Evolutionary conservation across 2,888 invertebrate species (phyloP).

Genomic region (Amorpha juglandis): DNA sequence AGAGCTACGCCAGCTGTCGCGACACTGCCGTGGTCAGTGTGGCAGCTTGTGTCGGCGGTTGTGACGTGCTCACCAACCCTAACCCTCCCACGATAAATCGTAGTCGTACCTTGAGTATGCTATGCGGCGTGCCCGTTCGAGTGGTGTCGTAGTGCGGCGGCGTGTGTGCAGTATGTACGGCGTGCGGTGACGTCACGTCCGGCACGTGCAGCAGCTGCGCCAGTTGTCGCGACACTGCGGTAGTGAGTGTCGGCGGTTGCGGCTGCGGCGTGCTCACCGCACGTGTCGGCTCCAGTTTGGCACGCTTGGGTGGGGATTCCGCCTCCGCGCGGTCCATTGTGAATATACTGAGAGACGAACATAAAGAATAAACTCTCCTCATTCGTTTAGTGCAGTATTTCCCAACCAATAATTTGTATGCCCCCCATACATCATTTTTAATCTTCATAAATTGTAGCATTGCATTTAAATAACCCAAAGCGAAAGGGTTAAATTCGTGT

Average conservation of each 20-base stretch:
- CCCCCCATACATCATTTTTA: too few relatives aligned
- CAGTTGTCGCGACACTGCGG: conserved; percentile 60
- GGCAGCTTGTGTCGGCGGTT: conserved; percentile 43
- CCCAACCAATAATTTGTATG: too few relatives aligned
- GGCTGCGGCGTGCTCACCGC: conserved; percentile 53
- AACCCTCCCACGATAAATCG: too few relatives aligned
- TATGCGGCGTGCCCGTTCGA: conserved; percentile 84
- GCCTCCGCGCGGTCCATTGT: conserved; percentile 35
- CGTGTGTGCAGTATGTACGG: conserved; percentile 23
- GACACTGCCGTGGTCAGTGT: conserved; percentile 54
- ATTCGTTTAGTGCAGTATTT: too few relatives aligned
- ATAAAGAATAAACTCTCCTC: neutral
- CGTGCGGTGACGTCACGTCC: conserved; percentile 70
- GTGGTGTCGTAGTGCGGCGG: conserved; percentile 46
- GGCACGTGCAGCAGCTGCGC: conserved; percentile 83
- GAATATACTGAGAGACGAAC: neutral
- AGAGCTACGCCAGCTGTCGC: conserved; percentile 63
- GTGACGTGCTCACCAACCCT: conserved; percentile 57
- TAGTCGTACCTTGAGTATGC: conserved; percentile 85
- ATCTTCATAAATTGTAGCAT: too few relatives aligned
- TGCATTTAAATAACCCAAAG: too few relatives aligned
- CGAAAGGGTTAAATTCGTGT: too few relatives aligned
- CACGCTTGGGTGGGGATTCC: conserved; percentile 65
- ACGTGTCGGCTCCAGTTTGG: conserved; percentile 53
- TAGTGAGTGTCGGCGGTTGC: conserved; percentile 46